Base-by-base conservation (phyloP, 2,888 invertebrate genomes). In the Drosophila putrida region DNA sequence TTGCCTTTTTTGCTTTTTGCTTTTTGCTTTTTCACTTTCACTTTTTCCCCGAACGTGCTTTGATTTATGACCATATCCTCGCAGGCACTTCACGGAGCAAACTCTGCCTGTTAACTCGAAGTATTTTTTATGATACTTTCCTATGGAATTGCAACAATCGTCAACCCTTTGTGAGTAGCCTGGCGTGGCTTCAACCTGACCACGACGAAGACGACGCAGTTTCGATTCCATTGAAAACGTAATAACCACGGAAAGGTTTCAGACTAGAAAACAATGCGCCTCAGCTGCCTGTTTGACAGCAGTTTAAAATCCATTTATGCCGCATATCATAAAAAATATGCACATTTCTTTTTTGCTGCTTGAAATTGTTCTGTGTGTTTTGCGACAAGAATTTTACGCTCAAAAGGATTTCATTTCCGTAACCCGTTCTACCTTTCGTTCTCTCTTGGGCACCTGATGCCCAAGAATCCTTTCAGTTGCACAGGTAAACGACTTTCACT, bases 81-180 rank as follows among this genome's bases (percentile, higher is more conserved):
- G 66, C 36, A 41, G 43, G 35, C 39, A 50, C 38, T 50, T 51
- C 60, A 15, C 35, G 41, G 59, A 10, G 31, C 27, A 39, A 36
- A 38, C 38, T n/a, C 13, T 15, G 46, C 49, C 49, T 47, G 49
- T 47, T 31, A 5, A 31, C 31, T 43, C 15, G 38, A 38, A 41
- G 28, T 61, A 27, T 68, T 71, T 84, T 85, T 88, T 82, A 89
- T 35, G 83, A 68, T 62, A 27, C 67, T 59, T 58, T 67, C 68
- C 67, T 77, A 74, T 71, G 81, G 60, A 86, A 88, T 88, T 61
- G 85, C 88, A 86, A 86, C 88, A 86, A 86, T 88, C 88, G 87
- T 70, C 81, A 87, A 87, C 86, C 86, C 86, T 87, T 87, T 88
- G 87, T 71, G 64, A 31, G 25, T 31, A 44, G 31, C 35, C 65